Evolutionary conservation across 2,888 invertebrate species (phyloP), one percentile per base, ranked within the genome.

Genomic region (Lochmaea capreae): DNA sequence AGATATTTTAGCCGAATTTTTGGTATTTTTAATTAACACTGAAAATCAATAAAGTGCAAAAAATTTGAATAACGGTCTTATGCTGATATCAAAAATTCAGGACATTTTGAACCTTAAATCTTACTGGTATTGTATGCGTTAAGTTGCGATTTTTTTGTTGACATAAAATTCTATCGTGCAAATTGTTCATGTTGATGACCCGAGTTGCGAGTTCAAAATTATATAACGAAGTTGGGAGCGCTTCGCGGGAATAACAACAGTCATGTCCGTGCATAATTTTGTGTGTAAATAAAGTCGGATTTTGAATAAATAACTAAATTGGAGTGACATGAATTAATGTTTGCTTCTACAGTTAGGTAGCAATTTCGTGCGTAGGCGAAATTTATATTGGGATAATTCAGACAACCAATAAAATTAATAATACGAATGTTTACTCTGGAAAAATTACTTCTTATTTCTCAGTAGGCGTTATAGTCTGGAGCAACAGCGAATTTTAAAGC

Each of bases 251-350:
- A 70, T 49, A 63, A 72, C 62, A 39, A 72, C 69, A 75, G 70
- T 58, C 75, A 70, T 75, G 75, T 63, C 72, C 58, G 59, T 65
- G 75, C 72, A 75, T 75, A 75, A 75, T 70, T 74, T 70, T 67
- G 26, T 33, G 67, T 66, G 63, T 65, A 75, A 75, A 75, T 75
- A 76, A 68, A 49, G 65, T 58, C 59, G 57, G 57, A 76, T 68
- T 76, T 65, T 70, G 75, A 75, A 72, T 72, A 72, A 63, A 75
- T 72, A 72, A 70, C 49, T 70, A 54, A 63, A 70, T 70, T 63
- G 52, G 63, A 70, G 26, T 70, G 63, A 63, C 54, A 54, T 57
- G 70, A 63, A 70, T 70, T 70, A 70, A 70, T 70, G 42, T 63
- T 26, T 69, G 22, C 58, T 59, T 67, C 33, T 61, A n/a, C 46